phyloP scores from a whole-genome alignment of 2,113 vertebrate genomes.

The Perccottus glenii region DNA sequence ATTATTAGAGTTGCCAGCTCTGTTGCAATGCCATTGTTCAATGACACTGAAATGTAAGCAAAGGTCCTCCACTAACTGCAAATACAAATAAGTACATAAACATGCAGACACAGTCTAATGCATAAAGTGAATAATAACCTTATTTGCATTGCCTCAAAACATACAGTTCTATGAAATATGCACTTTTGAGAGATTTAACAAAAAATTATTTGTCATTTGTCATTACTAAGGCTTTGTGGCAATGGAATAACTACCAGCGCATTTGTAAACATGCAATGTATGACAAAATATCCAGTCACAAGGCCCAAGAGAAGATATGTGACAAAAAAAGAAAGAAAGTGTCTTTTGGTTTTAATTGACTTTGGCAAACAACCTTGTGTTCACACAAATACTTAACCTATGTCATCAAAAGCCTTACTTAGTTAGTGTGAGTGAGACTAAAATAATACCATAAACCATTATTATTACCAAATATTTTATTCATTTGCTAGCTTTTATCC shows the following conservation, averaged over 20 bases:
- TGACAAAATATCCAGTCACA: background rate
- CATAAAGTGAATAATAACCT: slow-evolving; percentile 1
- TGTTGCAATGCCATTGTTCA: slow-evolving; percentile 38
- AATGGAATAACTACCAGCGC: background rate
- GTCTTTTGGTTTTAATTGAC: no score
- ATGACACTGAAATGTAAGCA: slow-evolving; percentile 51
- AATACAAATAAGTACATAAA: slow-evolving; percentile 44
- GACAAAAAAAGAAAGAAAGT: background rate
- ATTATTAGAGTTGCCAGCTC: slow-evolving; percentile 23
- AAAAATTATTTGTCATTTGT: slow-evolving; percentile 46
- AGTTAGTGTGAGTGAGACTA: no score
- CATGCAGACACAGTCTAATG: slow-evolving; percentile 15
- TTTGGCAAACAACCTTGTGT: no score
- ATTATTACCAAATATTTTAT: no score
- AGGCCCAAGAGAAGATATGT: background rate
- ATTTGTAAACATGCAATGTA: slow-evolving; percentile 2
- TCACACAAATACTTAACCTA: no score
- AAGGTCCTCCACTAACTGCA: slow-evolving; percentile 24
- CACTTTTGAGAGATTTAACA: slow-evolving; percentile 13
- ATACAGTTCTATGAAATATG: slow-evolving; percentile 19
- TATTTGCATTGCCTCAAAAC: slow-evolving; percentile 13
- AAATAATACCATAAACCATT: no score
- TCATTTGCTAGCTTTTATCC: no score
- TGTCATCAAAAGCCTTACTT: no score
- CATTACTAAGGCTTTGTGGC: slow-evolving; percentile 7